Percentiles rank a stretch among this genome's conserved stretches.
Evolutionary conservation across 1,140 invertebrate genomes (phyloP).

Genomic region (Globodera ellingtonae): DNA sequence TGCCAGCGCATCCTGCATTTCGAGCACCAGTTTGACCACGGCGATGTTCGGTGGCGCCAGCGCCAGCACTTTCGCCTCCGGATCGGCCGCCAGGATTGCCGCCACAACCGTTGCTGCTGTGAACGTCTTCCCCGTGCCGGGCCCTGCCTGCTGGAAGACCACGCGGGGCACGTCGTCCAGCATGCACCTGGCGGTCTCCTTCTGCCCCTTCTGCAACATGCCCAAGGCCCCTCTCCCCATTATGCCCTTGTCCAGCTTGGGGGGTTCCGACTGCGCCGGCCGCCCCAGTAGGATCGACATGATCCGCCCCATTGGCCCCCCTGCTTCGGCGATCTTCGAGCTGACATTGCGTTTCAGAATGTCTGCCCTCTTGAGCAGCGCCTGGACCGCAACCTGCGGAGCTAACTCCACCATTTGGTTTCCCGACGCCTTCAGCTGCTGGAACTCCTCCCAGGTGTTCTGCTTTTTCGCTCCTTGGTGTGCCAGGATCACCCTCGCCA

Average conservation of each 20-base stretch:
- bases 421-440: not conserved
- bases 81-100: not conserved
- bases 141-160: not conserved
- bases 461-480: not conserved
- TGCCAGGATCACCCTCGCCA: not conserved
- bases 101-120: not conserved
- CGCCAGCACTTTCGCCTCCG: not conserved
- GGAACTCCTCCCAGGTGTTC: not conserved
- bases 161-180: not conserved
- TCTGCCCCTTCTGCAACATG: not conserved
- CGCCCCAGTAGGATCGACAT: slow-evolving; percentile 3
- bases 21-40: slow-evolving; percentile 1
- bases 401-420: not conserved
- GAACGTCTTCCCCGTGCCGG: slow-evolving; percentile 5
- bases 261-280: not conserved
- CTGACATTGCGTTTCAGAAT: not conserved
- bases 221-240: not conserved
- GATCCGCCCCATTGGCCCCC: not conserved
- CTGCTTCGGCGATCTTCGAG: not conserved
- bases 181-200: not conserved
- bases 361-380: not conserved
- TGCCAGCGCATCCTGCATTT: not conserved
- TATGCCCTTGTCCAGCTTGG: not conserved
- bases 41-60: slow-evolving; percentile 11
- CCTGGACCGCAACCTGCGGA: not conserved